Evolutionary conservation across 2,113 vertebrate genomes (phyloP).

Genomic region (Bubo scandiacus): DNA sequence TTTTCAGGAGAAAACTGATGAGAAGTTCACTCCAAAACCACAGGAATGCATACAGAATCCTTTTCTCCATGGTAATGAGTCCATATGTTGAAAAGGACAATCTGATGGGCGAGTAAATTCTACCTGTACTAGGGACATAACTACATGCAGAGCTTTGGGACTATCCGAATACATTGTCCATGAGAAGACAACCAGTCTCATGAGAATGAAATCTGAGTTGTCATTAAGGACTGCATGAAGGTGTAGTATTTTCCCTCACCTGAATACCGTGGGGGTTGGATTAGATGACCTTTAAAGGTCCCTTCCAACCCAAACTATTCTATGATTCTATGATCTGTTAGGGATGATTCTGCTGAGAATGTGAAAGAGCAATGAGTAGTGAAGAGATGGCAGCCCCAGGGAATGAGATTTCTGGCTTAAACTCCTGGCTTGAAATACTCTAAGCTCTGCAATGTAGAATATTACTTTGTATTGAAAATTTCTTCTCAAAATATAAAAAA

Average conservation of each 20-base stretch:
- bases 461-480: neutral
- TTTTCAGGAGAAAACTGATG: neutral
- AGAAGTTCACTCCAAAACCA: neutral
- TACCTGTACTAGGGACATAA: neutral
- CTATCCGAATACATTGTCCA: neutral
- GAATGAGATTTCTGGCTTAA: neutral
- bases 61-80: neutral
- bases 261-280: neutral
- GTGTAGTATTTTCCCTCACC: neutral
- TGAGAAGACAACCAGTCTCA: neutral
- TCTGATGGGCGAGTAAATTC: neutral
- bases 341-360: neutral
- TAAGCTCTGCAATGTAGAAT: neutral
- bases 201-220: neutral
- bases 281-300: neutral
- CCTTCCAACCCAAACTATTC: neutral
- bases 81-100: neutral
- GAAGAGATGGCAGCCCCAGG: neutral
- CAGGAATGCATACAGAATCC: neutral
- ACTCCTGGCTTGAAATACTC: neutral
- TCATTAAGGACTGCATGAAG: neutral
- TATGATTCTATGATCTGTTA: neutral
- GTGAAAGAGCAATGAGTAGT: neutral
- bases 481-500: neutral
- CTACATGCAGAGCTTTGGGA: accelerated